Evolutionary conservation across 2,888 invertebrate species (phyloP), one percentile per base, ranked within the genome.

Genomic region (Andrena marginata): DNA sequence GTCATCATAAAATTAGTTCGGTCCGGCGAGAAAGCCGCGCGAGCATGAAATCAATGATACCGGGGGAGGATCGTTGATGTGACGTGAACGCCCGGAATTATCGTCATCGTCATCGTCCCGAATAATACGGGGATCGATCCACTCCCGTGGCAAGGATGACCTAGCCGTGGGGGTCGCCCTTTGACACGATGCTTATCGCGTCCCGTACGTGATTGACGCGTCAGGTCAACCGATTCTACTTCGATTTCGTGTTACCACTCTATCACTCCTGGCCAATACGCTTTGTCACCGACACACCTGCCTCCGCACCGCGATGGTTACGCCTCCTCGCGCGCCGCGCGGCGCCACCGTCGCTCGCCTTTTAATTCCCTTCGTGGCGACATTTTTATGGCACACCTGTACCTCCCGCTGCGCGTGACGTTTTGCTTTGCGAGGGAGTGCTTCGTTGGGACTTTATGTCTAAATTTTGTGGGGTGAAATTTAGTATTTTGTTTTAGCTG

Each of bases 131-230:
- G 62, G 63, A 84, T 87, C 85, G 85, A 87, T 87, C 82, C 77
- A 77, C 73, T 79, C 63, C 42, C 68, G 80, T 74, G 56, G 80
- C 77, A 68, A 78, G 75, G 77, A 77, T 78, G 82, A 84, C 80
- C 81, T 75, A 68, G 31, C 26, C 60, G 16, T 42, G 42, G 75
- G 67, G 82, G 77, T 73, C 77, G 63, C 65, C 86, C 86, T 75
- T 87, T 87, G 86, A 85, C 88, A 77, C 80, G 88, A 87, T 86
- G 86, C 86, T 86, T 85, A 87, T 87, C 86, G 86, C 80, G 75
- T 71, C 51, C 62, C 48, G 23, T 10, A 35, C 70, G 65, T 76
- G 80, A 80, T 80, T 59, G 82, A 82, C 76, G 76, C 65, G 63
- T 42, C 75, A 76, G 82, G 76, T 82, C 82, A 64, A 80, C 75